Conservation (phyloP, 2,797 vertebrate species). For the Myiotriccus ornatus region DNA sequence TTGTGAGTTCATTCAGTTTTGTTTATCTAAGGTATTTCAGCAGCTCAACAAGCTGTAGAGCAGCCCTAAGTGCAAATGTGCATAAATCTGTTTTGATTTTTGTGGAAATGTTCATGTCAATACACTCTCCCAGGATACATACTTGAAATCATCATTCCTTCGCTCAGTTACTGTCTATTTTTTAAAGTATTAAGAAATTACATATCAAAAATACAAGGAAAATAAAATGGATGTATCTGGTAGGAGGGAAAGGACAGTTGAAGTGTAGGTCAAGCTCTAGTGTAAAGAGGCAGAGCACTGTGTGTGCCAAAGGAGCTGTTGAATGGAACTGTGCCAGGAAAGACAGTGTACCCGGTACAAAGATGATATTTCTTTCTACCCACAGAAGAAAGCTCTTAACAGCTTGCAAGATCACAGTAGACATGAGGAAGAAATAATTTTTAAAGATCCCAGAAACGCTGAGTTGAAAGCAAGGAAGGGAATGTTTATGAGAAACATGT, state of each 20-base stretch:
- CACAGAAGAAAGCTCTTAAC: slow-evolving; percentile 32
- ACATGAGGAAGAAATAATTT: slow-evolving; percentile 49
- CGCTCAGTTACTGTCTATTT: not conserved
- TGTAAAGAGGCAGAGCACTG: not conserved
- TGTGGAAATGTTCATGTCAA: not conserved
- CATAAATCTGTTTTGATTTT: not conserved
- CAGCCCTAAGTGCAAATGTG: not conserved
- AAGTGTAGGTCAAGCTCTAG: not conserved
- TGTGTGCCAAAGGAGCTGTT: not conserved
- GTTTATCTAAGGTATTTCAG: not conserved
- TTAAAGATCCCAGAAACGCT: slow-evolving; percentile 1
- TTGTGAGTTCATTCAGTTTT: not conserved
- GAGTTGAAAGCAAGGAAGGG: slow-evolving; percentile 32
- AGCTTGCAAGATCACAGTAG: slow-evolving; percentile 43
- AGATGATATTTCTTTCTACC: slow-evolving; percentile 33
- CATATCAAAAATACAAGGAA: not conserved
- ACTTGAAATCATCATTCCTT: not conserved
- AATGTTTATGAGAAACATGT: slow-evolving; percentile 36
- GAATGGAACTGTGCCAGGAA: not conserved
- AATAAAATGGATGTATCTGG: not conserved
- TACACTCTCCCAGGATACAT: not conserved
- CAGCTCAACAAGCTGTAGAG: not conserved
- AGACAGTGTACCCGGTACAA: not conserved
- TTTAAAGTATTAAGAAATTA: not conserved
- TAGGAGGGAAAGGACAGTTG: not conserved